Conservation (phyloP, 2,113 vertebrate species). For the Leuciscus idus region DNA sequence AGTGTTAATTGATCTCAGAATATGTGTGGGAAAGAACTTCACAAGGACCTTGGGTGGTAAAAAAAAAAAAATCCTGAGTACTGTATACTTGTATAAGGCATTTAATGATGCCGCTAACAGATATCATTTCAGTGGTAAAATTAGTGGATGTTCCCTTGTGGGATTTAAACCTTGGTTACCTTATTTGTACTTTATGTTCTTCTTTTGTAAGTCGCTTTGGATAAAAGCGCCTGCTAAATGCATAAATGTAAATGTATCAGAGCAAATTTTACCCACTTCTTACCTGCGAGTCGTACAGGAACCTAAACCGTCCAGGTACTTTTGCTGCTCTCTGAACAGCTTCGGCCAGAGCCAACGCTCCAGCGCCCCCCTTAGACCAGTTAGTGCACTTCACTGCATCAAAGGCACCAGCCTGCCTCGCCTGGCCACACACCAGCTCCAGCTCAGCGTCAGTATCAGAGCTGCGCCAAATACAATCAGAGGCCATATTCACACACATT, state of each 20-base stretch:
- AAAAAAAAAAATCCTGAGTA: neutral
- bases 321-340: slow-evolving; percentile 80
- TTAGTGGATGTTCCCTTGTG: no score
- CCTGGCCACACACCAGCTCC: slow-evolving; percentile 75
- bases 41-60: neutral
- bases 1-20: slow-evolving; percentile 37
- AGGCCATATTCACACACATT: slow-evolving; percentile 34
- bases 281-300: slow-evolving; percentile 84
- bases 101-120: neutral
- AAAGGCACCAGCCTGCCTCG: slow-evolving; percentile 80
- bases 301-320: slow-evolving; percentile 75
- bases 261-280: neutral
- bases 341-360: slow-evolving; percentile 77
- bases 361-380: slow-evolving; percentile 86
- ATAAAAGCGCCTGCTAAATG: no score
- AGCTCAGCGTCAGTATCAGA: slow-evolving; percentile 82
- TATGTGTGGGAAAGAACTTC: slow-evolving; percentile 1
- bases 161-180: neutral
- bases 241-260: no score
- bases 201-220: no score
- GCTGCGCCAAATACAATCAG: slow-evolving; percentile 62
- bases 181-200: no score
- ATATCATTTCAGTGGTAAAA: neutral
- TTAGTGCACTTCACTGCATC: slow-evolving; percentile 84
- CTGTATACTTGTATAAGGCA: neutral